Evolutionary conservation across 2,888 invertebrate species (phyloP).

Genomic region (Drosophila picticornis): DNA sequence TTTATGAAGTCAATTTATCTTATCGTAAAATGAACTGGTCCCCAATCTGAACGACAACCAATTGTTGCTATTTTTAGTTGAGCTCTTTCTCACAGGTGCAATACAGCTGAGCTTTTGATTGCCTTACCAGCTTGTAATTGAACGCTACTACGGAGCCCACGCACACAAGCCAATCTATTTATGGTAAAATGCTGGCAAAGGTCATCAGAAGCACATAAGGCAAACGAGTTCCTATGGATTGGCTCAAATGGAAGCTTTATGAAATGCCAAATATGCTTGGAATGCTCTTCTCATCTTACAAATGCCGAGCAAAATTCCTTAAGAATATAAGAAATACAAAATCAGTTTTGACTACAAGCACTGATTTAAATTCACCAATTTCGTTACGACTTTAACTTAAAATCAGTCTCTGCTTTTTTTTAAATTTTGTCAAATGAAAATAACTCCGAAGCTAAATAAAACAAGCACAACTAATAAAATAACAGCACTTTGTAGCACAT

Average conservation of each 20-base stretch:
- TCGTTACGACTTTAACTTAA: background rate
- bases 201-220: constrained; percentile 5
- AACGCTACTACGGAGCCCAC: constrained; percentile 1
- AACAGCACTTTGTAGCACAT: background rate
- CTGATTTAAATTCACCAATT: too few relatives aligned
- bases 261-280: background rate
- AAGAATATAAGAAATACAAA: background rate
- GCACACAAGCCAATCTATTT: constrained; percentile 3
- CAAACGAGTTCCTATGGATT: background rate
- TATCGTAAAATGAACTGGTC: constrained; percentile 55
- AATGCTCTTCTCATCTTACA: background rate
- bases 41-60: constrained; percentile 57
- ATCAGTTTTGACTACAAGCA: background rate
- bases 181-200: constrained; percentile 13
- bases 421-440: background rate
- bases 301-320: background rate
- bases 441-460: constrained; percentile 2
- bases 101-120: constrained; percentile 8
- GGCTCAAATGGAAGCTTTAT: background rate
- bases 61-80: constrained; percentile 63
- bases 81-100: constrained; percentile 18
- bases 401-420: background rate
- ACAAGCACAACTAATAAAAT: background rate
- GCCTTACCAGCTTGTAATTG: constrained; percentile 4
- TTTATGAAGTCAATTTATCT: constrained; percentile 64